A percentile compares a stretch with the other conserved stretches of the same genome.
Conservation (phyloP, 2,797 vertebrate species). For the Pipistrellus pipistrellus region DNA sequence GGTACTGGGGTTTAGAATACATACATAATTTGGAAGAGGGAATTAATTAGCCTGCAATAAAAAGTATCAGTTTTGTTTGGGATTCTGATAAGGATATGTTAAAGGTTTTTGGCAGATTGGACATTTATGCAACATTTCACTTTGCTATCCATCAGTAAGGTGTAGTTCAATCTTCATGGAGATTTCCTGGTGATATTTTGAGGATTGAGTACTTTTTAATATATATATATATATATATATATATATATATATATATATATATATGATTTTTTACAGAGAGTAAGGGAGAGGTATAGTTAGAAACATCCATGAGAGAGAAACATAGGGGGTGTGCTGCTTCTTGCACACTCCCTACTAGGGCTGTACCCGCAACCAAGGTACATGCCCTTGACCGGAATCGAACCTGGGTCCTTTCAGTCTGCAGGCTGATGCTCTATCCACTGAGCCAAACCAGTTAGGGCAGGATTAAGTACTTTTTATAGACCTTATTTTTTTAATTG, state of each 20-base stretch:
- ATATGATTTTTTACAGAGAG: too few species aligned
- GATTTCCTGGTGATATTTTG: slow-evolving; percentile 39
- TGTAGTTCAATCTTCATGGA: background rate
- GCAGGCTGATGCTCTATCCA: too few species aligned
- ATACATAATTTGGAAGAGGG: background rate
- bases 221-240: too few species aligned
- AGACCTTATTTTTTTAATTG: background rate
- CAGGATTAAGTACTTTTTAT: slow-evolving; percentile 24
- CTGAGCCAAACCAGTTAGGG: too few species aligned
- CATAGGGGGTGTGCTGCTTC: too few species aligned
- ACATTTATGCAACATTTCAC: background rate
- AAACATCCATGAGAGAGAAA: too few species aligned
- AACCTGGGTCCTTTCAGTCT: too few species aligned
- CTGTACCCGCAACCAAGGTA: too few species aligned
- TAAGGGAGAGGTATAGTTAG: too few species aligned
- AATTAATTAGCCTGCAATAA: background rate
- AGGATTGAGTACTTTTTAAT: background rate
- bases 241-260: too few species aligned
- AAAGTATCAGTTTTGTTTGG: background rate
- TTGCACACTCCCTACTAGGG: too few species aligned
- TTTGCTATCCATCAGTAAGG: background rate
- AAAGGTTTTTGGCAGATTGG: background rate
- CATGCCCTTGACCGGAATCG: too few species aligned
- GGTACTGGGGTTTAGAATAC: background rate
- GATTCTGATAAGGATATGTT: background rate